Evolutionary conservation across 2,888 invertebrate species (phyloP).

Genomic region (Heteropelma amictum): DNA sequence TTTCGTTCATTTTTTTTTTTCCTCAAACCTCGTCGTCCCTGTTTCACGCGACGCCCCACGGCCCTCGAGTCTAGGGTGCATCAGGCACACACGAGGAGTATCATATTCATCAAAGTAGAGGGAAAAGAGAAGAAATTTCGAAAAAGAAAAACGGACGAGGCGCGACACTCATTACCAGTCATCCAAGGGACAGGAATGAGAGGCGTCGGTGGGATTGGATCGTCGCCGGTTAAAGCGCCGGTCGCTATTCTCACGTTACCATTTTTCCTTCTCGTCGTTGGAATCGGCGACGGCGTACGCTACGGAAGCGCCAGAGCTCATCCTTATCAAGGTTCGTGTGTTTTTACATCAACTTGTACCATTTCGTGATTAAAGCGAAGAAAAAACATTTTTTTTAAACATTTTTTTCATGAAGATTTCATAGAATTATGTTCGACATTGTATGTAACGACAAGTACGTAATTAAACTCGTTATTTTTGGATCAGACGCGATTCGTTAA

Average conservation of each 20-base stretch:
- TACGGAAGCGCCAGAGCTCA: slow-evolving; percentile 54
- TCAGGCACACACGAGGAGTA: neutral
- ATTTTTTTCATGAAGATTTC: slow-evolving; percentile 27
- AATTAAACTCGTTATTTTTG: too few species aligned
- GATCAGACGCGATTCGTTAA: too few species aligned
- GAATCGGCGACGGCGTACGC: slow-evolving; percentile 57
- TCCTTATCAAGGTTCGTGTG: slow-evolving; percentile 55
- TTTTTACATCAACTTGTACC: neutral
- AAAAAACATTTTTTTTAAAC: neutral
- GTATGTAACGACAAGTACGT: too few species aligned
- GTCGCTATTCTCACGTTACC: slow-evolving; percentile 52
- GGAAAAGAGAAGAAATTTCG: neutral
- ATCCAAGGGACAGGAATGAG: slow-evolving; percentile 59
- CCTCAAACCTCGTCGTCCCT: slow-evolving; percentile 16
- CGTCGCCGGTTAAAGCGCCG: slow-evolving; percentile 59
- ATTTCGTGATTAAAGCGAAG: too few species aligned
- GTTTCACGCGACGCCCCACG: too few species aligned
- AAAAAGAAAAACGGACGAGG: slow-evolving; percentile 20
- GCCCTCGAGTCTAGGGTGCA: slow-evolving; percentile 14
- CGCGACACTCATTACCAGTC: slow-evolving; percentile 37
- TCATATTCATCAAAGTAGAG: too few species aligned
- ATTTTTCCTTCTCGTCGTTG: slow-evolving; percentile 53
- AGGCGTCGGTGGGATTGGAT: slow-evolving; percentile 58
- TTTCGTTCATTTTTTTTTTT: neutral
- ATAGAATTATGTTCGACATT: too few species aligned